Percentiles rank a stretch among this genome's conserved stretches.
phyloP scores from a whole-genome alignment of 2,888 invertebrate species.

The Leptopilina drosophilae region DNA sequence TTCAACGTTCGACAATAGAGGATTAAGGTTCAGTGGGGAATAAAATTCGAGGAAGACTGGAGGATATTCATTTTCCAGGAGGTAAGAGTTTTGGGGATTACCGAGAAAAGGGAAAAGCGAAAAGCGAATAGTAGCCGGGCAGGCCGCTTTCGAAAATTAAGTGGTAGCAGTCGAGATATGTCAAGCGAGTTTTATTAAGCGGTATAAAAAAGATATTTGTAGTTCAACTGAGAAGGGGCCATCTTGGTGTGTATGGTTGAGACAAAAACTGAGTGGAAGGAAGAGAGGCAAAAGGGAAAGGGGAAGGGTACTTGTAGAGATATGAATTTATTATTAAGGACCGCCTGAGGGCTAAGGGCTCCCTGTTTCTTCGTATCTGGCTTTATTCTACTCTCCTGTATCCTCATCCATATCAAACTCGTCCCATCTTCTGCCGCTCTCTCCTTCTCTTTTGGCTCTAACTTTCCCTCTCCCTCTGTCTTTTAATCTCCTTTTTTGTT shows the following conservation, averaged over 20 bases:
- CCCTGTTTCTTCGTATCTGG: slow-evolving; percentile 69
- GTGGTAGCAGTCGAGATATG: slow-evolving; percentile 77
- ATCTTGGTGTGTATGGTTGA: slow-evolving; percentile 30
- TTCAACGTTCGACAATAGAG: slow-evolving; percentile 10
- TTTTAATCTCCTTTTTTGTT: slow-evolving; percentile 7
- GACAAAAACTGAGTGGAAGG: slow-evolving; percentile 40
- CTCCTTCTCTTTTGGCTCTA: slow-evolving; percentile 41
- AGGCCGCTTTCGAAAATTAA: slow-evolving; percentile 70
- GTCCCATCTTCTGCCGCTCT: neutral
- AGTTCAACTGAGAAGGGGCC: slow-evolving; percentile 61
- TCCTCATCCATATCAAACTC: slow-evolving; percentile 40
- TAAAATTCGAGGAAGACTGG: slow-evolving; percentile 12
- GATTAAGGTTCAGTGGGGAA: slow-evolving; percentile 23
- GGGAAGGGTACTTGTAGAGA: slow-evolving; percentile 66
- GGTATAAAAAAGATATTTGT: slow-evolving; percentile 76
- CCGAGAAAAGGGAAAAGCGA: slow-evolving; percentile 42
- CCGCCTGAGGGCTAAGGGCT: slow-evolving; percentile 71
- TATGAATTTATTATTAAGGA: slow-evolving; percentile 76
- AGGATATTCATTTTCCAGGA: slow-evolving; percentile 35
- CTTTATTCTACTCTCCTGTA: slow-evolving; percentile 53
- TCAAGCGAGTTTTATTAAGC: slow-evolving; percentile 76
- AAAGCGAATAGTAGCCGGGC: slow-evolving; percentile 43
- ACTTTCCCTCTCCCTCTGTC: slow-evolving; percentile 35
- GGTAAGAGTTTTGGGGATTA: slow-evolving; percentile 35
- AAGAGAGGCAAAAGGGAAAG: slow-evolving; percentile 53